These are phyloP conservation scores for Scolanthus callimorphus DNA, from an alignment of 92 coral and sea anemone genomes.

Conservation along the genomic window DNA sequence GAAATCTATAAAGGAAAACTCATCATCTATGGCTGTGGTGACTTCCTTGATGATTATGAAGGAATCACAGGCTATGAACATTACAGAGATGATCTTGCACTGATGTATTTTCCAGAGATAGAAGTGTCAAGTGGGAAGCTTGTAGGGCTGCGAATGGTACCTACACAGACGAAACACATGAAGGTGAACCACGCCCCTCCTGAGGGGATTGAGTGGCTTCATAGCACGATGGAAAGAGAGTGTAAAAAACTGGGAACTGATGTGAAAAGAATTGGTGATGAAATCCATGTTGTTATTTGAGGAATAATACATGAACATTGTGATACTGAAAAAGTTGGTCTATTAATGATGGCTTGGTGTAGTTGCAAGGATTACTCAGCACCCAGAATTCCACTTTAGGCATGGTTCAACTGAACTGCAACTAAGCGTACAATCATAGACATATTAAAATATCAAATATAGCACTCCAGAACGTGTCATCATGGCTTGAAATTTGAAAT, in stretches of 20 bases:
- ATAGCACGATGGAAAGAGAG: constrained; percentile 68
- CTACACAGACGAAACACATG: constrained; percentile 72
- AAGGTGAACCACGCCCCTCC: constrained; percentile 66
- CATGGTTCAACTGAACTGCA: too few relatives aligned
- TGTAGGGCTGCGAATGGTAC: constrained; percentile 62
- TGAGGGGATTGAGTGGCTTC: constrained; percentile 71
- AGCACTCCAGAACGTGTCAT: too few relatives aligned
- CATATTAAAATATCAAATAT: too few relatives aligned
- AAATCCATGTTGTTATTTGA: constrained; percentile 53
- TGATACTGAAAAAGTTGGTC: not conserved
- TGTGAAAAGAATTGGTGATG: constrained; percentile 51
- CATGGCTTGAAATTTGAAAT: too few relatives aligned
- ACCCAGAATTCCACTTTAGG: too few relatives aligned
- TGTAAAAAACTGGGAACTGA: constrained; percentile 62
- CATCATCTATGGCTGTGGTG: constrained; percentile 86
- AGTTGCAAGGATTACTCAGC: too few relatives aligned
- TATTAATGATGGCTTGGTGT: too few relatives aligned
- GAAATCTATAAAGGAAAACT: constrained; percentile 70
- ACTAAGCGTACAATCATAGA: too few relatives aligned
- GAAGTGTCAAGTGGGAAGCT: constrained; percentile 47
- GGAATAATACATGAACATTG: too few relatives aligned
- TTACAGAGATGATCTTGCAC: constrained; percentile 63
- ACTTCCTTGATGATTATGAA: constrained; percentile 79
- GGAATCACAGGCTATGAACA: constrained; percentile 71
- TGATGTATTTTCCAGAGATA: constrained; percentile 77